Conservation (phyloP, 2,797 vertebrate species). For the Macropodus opercularis region DNA sequence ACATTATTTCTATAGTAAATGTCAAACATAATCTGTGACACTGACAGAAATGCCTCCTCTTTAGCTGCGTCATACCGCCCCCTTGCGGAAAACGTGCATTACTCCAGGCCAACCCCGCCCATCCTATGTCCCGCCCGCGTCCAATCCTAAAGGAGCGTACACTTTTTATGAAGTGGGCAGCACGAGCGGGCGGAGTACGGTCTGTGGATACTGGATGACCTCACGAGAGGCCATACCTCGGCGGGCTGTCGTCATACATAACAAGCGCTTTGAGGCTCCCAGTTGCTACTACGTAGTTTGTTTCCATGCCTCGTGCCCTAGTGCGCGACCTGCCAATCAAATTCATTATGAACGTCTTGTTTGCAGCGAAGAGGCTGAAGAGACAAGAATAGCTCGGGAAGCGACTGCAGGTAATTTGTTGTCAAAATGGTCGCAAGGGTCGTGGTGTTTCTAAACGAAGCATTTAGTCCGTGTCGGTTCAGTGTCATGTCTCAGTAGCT, state of each 20-base stretch:
- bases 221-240: neutral
- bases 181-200: constrained; percentile 34
- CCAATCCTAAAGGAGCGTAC: neutral
- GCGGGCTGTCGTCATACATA: accelerated
- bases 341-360: constrained; percentile 69
- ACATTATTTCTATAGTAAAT: neutral
- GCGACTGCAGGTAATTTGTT: constrained; percentile 71
- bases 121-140: constrained; percentile 71
- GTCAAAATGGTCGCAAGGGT: neutral
- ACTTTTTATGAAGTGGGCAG: accelerated
- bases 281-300: constrained; percentile 52
- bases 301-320: constrained; percentile 63
- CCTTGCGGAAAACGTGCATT: neutral
- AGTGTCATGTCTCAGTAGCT: constrained; percentile 39
- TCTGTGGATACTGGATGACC: accelerated
- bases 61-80: constrained; percentile 10
- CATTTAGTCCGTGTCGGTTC: neutral
- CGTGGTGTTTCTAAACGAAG: neutral
- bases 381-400: constrained; percentile 69
- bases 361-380: constrained; percentile 78
- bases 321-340: constrained; percentile 76
- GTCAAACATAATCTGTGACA: neutral
- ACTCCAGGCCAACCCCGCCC: constrained; percentile 41
- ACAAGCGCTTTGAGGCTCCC: neutral
- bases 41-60: neutral